phyloP scores from a whole-genome alignment of 23 tunicate genomes.

The Ciona savignyi region DNA sequence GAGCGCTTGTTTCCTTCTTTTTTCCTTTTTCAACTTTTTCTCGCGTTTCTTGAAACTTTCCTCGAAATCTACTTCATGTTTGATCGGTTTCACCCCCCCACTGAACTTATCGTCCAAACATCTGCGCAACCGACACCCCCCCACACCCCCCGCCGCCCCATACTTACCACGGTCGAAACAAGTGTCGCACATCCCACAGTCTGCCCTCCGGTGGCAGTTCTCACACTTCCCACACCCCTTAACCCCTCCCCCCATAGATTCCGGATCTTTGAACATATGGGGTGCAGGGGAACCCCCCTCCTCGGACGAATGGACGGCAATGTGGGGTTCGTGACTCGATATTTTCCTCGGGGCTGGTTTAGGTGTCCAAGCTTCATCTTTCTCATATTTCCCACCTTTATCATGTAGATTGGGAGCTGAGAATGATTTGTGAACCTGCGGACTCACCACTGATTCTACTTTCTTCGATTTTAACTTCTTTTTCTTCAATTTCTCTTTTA shows the following conservation, averaged over 20 bases:
- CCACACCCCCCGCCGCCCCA: constrained; percentile 11
- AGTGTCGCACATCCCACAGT: constrained; percentile 52
- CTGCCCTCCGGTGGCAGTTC: constrained; percentile 34
- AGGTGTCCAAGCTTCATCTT: constrained; percentile 44
- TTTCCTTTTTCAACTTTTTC: background rate
- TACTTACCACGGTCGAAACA: constrained; percentile 29
- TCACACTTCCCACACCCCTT: constrained; percentile 49
- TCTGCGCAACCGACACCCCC: constrained; percentile 43
- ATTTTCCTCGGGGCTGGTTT: background rate
- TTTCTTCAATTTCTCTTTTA: constrained; percentile 17
- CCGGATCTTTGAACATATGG: background rate
- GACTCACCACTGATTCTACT: background rate
- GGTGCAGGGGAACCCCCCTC: background rate
- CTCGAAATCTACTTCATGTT: background rate
- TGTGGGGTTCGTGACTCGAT: background rate
- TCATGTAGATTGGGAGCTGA: constrained; percentile 31
- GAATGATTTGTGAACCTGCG: constrained; percentile 26
- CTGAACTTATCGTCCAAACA: constrained; percentile 32
- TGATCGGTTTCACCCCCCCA: constrained; percentile 1
- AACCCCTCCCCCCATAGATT: background rate
- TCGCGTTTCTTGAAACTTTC: background rate
- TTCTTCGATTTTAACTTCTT: constrained; percentile 22
- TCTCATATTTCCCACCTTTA: constrained; percentile 27
- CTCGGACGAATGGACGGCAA: constrained; percentile 9
- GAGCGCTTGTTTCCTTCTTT: background rate